Evolutionary conservation across 1,140 invertebrate genomes (phyloP).

Genomic region (Aphaenogaster ashmeadi): DNA sequence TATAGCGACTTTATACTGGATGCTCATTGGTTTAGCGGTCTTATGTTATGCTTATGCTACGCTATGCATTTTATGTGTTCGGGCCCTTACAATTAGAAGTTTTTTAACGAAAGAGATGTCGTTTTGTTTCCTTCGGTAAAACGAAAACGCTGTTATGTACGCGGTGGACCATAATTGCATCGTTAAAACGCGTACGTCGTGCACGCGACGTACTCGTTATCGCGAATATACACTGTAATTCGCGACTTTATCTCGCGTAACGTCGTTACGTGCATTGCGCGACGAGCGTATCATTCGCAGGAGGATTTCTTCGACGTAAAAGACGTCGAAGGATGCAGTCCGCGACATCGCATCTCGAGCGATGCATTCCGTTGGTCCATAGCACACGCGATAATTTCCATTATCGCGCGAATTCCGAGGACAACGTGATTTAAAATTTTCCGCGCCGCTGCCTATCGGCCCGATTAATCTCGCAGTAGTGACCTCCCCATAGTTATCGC

Average conservation of each 20-base stretch:
- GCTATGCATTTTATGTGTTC: too few relatives aligned
- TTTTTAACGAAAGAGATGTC: not conserved
- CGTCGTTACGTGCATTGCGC: constrained; percentile 36
- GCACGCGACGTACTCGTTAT: constrained; percentile 56
- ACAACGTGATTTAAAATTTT: constrained; percentile 71
- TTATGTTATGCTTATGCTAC: too few relatives aligned
- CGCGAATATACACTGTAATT: constrained; percentile 22
- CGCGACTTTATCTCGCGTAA: constrained; percentile 61
- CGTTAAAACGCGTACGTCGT: constrained; percentile 35
- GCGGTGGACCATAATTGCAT: constrained; percentile 26
- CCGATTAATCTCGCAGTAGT: constrained; percentile 62
- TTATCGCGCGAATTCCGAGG: constrained; percentile 74
- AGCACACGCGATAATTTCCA: constrained; percentile 37
- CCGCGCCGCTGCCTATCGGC: constrained; percentile 53
- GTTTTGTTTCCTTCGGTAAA: not conserved
- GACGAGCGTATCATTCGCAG: constrained; percentile 32
- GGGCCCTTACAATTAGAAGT: not conserved
- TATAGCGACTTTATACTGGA: too few relatives aligned
- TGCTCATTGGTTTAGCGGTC: too few relatives aligned
- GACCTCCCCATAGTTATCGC: constrained; percentile 47
- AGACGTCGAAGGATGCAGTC: constrained; percentile 38
- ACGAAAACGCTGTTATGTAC: not conserved
- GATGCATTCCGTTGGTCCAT: constrained; percentile 44
- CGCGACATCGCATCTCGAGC: not conserved
- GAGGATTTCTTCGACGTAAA: constrained; percentile 29